Percentiles rank a stretch among this genome's conserved stretches.
Evolutionary conservation across 2,888 invertebrate genomes (phyloP).

Genomic region (Serrognathus titanus): DNA sequence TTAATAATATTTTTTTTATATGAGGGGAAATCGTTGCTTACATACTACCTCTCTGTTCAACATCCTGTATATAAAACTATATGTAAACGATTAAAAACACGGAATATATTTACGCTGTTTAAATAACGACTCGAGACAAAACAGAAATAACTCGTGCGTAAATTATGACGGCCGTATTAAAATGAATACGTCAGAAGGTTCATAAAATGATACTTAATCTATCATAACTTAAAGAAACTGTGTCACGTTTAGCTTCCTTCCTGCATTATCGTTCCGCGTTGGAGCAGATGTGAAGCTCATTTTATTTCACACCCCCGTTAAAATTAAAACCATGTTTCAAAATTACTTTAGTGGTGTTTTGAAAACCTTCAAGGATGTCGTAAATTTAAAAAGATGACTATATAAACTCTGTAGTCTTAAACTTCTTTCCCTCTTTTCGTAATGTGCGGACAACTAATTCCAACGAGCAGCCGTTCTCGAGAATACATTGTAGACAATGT

Average conservation of each 20-base stretch:
- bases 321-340: slow-evolving; percentile 51
- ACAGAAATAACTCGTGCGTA: slow-evolving; percentile 4
- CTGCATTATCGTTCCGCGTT: slow-evolving; percentile 22
- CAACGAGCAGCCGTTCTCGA: slow-evolving; percentile 30
- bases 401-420: slow-evolving; percentile 45
- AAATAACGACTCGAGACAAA: slow-evolving; percentile 9
- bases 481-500: slow-evolving; percentile 49
- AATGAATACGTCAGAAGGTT: slow-evolving; percentile 7
- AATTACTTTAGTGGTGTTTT: slow-evolving; percentile 49
- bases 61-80: no score
- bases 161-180: background rate
- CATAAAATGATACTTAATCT: slow-evolving; percentile 14
- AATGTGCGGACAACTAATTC: slow-evolving; percentile 34
- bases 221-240: slow-evolving; percentile 17
- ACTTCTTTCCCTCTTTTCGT: slow-evolving; percentile 35
- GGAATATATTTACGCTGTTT: background rate
- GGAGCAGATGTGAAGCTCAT: slow-evolving; percentile 21
- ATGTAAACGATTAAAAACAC: no score
- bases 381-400: slow-evolving; percentile 50
- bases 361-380: slow-evolving; percentile 47
- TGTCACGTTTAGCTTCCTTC: slow-evolving; percentile 23
- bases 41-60: no score
- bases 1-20: no score
- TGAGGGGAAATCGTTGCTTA: no score
- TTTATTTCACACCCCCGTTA: slow-evolving; percentile 33